Evolutionary conservation across 2,797 vertebrate species (phyloP), one percentile per base, ranked within the genome.

Genomic region (Tympanoctomys barrerae): DNA sequence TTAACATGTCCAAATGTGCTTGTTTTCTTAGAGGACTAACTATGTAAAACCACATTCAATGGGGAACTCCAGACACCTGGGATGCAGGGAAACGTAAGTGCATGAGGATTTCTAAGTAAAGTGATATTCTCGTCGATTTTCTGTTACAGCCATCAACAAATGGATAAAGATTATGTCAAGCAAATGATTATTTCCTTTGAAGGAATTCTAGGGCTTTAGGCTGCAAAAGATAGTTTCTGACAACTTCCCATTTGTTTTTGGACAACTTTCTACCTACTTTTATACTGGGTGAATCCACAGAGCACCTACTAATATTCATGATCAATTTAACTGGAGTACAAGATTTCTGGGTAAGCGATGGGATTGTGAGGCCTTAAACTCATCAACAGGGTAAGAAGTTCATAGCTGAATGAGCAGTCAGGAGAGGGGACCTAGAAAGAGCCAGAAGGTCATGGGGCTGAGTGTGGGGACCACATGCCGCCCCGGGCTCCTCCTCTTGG

Each of bases 81-180:
- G 13, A 80, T 14, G 61, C 24, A 91, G 49, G 21, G 92, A 95
- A 94, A 82, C 0, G 68, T 26, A 87, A 86, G 80, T n/a, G 18
- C 33, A 42, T 46, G 4, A 94, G 85, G 71, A 82, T 78, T 59
- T 87, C 70, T 81, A 94, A 57, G 2, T 26, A 84, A 78, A 89
- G 42, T 89, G 22, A 28, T 73, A 87, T 16, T 79, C 92, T 90
- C 59, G 70, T 0, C 33, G 89, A 61, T 2, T 39, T 90, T 64
- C 66, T 83, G 24, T 83, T 89, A 90, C 71, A 66, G 6, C 68
- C 33, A 83, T 92, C 75, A 87, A 62, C 22, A 94, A 70, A 87
- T 28, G 42, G n/a, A 77, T 75, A 73, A 91, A 94, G 31, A 70
- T 36, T 62, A 94, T 90, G 39, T 68, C n/a, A 92, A 96, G 12